Percentiles rank a stretch among this genome's conserved stretches.
phyloP scores from a whole-genome alignment of 2,888 invertebrate species.

The Carpatolechia fugitivella region DNA sequence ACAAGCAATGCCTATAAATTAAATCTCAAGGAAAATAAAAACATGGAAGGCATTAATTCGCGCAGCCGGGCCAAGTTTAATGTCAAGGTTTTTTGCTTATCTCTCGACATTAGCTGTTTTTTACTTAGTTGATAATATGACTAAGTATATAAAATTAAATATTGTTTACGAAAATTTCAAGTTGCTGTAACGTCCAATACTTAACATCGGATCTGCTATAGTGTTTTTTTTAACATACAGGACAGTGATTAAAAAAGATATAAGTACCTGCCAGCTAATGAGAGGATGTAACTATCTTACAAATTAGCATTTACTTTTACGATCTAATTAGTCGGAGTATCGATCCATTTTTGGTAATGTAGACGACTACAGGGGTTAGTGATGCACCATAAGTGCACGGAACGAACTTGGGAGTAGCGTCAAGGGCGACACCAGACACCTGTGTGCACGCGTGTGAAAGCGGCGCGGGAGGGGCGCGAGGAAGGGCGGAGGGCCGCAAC shows the following conservation, averaged over 20 bases:
- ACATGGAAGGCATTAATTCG: constrained; percentile 79
- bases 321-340: constrained; percentile 8
- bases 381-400: constrained; percentile 38
- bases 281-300: neutral
- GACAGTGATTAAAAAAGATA: neutral
- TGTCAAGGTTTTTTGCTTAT: constrained; percentile 78
- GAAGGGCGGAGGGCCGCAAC: constrained; percentile 49
- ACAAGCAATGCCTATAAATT: constrained; percentile 73
- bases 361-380: neutral
- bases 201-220: constrained; percentile 2
- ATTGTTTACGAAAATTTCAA: neutral
- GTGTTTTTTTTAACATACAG: no score
- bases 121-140: constrained; percentile 59
- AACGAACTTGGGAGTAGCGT: constrained; percentile 61
- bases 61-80: constrained; percentile 78
- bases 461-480: constrained; percentile 36
- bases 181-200: neutral
- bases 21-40: constrained; percentile 79
- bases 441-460: constrained; percentile 77
- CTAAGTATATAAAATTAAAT: constrained; percentile 51
- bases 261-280: neutral
- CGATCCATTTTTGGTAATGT: neutral
- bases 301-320: neutral
- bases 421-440: constrained; percentile 77
- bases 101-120: constrained; percentile 71